Conservation (phyloP, 2,113 vertebrate genomes). For the Tiliqua scincoides region DNA sequence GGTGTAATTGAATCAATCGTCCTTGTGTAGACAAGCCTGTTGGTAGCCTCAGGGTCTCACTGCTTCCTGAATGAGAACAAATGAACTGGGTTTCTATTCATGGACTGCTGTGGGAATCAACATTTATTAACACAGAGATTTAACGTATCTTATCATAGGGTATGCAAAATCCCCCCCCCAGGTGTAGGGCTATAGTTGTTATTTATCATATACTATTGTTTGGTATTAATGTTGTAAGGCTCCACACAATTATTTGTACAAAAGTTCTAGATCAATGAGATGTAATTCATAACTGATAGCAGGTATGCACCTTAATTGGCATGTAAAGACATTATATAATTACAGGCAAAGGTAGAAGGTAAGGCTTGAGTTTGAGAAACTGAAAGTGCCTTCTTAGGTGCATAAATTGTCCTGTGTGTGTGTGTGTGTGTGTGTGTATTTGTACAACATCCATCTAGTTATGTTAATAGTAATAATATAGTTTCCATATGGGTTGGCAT, state of each 20-base stretch:
- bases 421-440: too few species aligned
- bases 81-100: not conserved
- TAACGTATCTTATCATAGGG: not conserved
- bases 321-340: not conserved
- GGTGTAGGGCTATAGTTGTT: not conserved
- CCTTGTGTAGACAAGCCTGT: constrained; percentile 17
- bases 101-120: not conserved
- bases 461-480: not conserved
- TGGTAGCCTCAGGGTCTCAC: not conserved
- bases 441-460: not conserved
- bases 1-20: constrained; percentile 11
- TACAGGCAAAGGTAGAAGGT: not conserved
- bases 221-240: not conserved
- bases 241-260: not conserved
- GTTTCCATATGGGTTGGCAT: not conserved
- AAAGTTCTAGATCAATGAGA: not conserved
- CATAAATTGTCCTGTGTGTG: not conserved
- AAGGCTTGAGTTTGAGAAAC: not conserved
- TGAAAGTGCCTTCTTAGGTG: not conserved
- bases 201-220: constrained; percentile 1
- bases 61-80: not conserved
- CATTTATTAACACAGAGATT: not conserved
- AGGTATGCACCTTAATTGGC: not conserved
- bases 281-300: not conserved
- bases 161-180: too few species aligned